A percentile compares a stretch with the other conserved stretches of the same genome.
Evolutionary conservation across 1,140 invertebrate genomes (phyloP).

Genomic region (Coelopa frigida): DNA sequence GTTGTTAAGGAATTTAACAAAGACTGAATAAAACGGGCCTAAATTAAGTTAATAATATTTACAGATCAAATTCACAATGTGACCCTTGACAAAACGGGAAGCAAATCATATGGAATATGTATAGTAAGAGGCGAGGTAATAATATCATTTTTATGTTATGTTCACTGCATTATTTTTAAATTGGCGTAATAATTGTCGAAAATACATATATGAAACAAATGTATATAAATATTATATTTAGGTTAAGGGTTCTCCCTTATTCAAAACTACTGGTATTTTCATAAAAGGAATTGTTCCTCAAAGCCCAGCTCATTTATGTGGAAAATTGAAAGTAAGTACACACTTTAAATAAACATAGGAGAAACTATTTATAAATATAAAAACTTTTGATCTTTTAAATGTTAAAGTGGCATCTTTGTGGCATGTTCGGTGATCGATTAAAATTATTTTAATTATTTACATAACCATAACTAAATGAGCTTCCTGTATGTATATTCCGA

Average conservation of each 20-base stretch:
- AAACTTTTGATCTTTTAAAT: too few species aligned
- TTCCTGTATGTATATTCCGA: too few species aligned
- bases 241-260: conserved; percentile 45
- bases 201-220: not conserved
- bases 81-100: conserved; percentile 39
- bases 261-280: conserved; percentile 84
- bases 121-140: conserved; percentile 92
- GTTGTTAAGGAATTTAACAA: too few species aligned
- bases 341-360: too few species aligned
- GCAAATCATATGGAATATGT: conserved; percentile 77
- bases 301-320: conserved; percentile 88
- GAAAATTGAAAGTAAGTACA: conserved; percentile 72
- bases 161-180: conserved; percentile 17
- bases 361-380: too few species aligned
- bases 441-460: too few species aligned
- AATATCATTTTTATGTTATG: conserved; percentile 4
- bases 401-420: too few species aligned
- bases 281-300: conserved; percentile 94
- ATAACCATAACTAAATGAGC: too few species aligned
- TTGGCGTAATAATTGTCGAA: conserved; percentile 23
- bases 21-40: not conserved
- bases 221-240: conserved; percentile 12
- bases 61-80: conserved; percentile 36
- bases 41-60: conserved; percentile 1
- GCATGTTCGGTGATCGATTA: too few species aligned